Base-by-base conservation (phyloP, 2,888 invertebrate genomes). In the Calliopum simillimum region DNA sequence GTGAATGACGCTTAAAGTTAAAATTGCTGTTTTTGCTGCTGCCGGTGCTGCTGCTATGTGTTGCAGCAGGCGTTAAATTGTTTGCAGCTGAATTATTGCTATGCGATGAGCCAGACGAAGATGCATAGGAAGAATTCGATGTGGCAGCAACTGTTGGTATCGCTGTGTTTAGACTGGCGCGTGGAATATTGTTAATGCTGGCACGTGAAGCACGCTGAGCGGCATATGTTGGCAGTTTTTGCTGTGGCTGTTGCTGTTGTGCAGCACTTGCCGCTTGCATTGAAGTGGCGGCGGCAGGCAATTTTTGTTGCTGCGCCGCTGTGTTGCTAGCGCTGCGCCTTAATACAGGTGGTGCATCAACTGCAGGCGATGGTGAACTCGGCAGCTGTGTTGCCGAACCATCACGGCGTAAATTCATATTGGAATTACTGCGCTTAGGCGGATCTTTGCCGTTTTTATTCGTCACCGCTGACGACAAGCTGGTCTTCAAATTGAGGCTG, bases 161-260 rank as follows among this genome's bases (percentile, higher is more conserved):
- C 16, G 77, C 69, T 69, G 73, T 78, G 63, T 79, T 83, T n/a
- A 86, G 81, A 73, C 84, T 86, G 63, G 82, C 86, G 67, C 86
- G 82, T 25, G 86, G 86, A 75, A 85, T 86, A 53, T 85, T 85
- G 76, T 81, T 84, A 56, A 85, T 84, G 76, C 84, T 85, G 64
- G 82, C 78, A 51, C 84, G 82, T 2, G 81, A 73, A 55, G 76
- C 77, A 21, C 80, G 78, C 69, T 76, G 76, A 71, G 75, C 76
- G 73, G 62, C 73, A 46, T 75, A 75, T 33, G 73, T 66, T 70
- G 75, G 70, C 73, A 75, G 73, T 75, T 79, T 74, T 71, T 74
- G 63, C 70, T 55, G 68, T 63, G 56, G 19, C 65, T 33, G 49
- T 46, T 58, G 46, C 46, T 41, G 71, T 70, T 41, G 69, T 44